Base-by-base conservation (phyloP, 2,113 vertebrate species). In the Neotragus pygmaeus region DNA sequence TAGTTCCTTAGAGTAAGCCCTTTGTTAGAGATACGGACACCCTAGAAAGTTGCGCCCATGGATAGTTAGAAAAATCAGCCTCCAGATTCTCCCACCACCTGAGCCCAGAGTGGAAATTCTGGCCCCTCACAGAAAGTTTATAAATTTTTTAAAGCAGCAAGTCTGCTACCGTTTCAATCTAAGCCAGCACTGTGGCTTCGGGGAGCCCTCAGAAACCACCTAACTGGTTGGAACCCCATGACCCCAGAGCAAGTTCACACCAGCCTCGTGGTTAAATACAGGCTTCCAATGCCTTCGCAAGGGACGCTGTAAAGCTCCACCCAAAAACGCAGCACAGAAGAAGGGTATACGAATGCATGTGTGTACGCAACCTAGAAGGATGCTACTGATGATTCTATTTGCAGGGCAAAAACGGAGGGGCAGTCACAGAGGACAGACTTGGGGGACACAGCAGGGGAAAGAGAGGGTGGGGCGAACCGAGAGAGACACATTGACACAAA, bases 51-150 rank as follows among this genome's bases (percentile, higher is more conserved):
- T 4, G 25, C 1, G 2, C 5, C 36, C 6, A 5, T 0, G n/a
- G 11, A 10, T 2, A 9, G 39, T 12, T 9, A 85, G 58, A 43
- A 64, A 73, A 45, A 2, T 1, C 21, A n/a, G 27, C 27, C 27
- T n/a, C 1, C 25, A 0, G 1, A 4, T 1, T 39, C 19, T 12
- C 30, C 36, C 23, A 33, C 70, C 3, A 33, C 70, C 3, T 15
- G 2, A 73, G 30, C 27, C 2, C 4, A 1, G 1, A 21, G 17
- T 1, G 4, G 19, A 5, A 2, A 53, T 3, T 1, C 7, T 2
- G 15, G 25, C 53, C 45, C 27, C 2, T 33, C 25, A 17, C 14
- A 9, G 21, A 16, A 70, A 15, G 19, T 1, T 13, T 45, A 16
- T 3, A 25, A n/a, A 33, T 2, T 7, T 1, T 23, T n/a, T 11